Conservation (phyloP, 2,888 invertebrate species). For the Tiliacea aurago region DNA sequence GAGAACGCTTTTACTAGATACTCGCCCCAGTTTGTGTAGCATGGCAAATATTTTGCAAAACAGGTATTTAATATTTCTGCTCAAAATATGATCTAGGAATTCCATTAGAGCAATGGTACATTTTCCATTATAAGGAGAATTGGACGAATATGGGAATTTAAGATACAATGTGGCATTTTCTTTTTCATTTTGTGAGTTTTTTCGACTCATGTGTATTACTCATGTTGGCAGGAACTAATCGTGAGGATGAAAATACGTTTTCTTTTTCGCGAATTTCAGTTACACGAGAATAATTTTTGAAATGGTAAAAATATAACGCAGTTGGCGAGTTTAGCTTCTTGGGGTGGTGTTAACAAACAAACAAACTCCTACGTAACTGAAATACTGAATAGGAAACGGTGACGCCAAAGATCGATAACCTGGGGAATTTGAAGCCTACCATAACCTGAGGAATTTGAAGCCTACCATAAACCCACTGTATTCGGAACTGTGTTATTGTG, state of each 20-base stretch:
- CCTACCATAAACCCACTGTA: neutral
- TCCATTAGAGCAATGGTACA: slow-evolving; percentile 8
- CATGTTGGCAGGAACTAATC: neutral
- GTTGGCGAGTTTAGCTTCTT: neutral
- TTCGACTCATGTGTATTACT: neutral
- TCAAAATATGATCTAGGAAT: slow-evolving; percentile 27
- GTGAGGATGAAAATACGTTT: neutral
- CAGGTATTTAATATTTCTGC: slow-evolving; percentile 20
- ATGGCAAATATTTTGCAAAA: slow-evolving; percentile 26
- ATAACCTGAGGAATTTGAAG: too few species aligned
- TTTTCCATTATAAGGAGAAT: neutral
- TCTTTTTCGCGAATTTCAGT: too few species aligned
- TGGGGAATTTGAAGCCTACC: neutral
- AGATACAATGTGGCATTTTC: neutral
- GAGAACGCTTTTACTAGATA: neutral
- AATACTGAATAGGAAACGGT: neutral
- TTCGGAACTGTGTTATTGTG: neutral
- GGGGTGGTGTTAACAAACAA: neutral
- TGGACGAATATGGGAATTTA: neutral
- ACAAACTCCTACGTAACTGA: neutral
- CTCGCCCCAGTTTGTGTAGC: neutral
- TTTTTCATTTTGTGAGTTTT: neutral
- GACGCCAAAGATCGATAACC: neutral
- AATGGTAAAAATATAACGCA: neutral
- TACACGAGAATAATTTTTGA: neutral